A percentile compares a stretch with the other conserved stretches of the same genome.
phyloP scores from a whole-genome alignment of 35 echinoderm and acorn worm species.

The Holothuria glaberrima region DNA sequence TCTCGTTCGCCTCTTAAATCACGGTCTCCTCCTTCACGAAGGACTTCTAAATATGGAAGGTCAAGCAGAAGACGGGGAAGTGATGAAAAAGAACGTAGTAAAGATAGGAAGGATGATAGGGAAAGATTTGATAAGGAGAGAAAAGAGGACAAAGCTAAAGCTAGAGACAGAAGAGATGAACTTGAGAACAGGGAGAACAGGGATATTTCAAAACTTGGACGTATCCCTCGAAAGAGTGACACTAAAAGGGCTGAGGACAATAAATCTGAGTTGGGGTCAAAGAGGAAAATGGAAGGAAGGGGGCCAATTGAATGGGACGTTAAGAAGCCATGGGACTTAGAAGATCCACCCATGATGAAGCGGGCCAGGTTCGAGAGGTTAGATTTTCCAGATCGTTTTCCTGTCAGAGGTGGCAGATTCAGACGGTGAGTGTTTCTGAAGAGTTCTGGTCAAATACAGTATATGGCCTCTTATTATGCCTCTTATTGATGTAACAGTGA shows the following conservation, averaged over 20 bases:
- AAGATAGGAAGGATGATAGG: slow-evolving; percentile 14
- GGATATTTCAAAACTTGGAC: slow-evolving; percentile 40
- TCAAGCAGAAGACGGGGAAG: slow-evolving; percentile 30
- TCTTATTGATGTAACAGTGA: too few relatives aligned
- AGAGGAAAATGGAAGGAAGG: slow-evolving; percentile 46
- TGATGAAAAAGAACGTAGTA: slow-evolving; percentile 46
- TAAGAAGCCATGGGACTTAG: not conserved
- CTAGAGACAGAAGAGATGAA: slow-evolving; percentile 42
- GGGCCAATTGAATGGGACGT: slow-evolving; percentile 38
- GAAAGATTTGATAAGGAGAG: slow-evolving; percentile 48
- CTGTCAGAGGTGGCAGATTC: not conserved
- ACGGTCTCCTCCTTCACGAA: slow-evolving; percentile 39
- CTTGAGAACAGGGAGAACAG: not conserved
- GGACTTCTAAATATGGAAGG: slow-evolving; percentile 36
- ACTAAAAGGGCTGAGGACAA: slow-evolving; percentile 26
- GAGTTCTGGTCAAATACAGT: too few relatives aligned
- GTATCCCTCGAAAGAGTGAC: slow-evolving; percentile 24
- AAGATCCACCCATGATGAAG: not conserved
- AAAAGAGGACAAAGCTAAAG: slow-evolving; percentile 12
- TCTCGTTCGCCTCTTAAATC: slow-evolving; percentile 47
- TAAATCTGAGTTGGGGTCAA: not conserved
- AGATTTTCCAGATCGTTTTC: not conserved
- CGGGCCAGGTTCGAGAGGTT: slow-evolving; percentile 17
- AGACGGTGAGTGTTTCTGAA: slow-evolving; percentile 13
- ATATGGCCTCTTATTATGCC: too few relatives aligned